Conservation (phyloP, 2,797 vertebrate species). For the Cephalopachus bancanus region DNA sequence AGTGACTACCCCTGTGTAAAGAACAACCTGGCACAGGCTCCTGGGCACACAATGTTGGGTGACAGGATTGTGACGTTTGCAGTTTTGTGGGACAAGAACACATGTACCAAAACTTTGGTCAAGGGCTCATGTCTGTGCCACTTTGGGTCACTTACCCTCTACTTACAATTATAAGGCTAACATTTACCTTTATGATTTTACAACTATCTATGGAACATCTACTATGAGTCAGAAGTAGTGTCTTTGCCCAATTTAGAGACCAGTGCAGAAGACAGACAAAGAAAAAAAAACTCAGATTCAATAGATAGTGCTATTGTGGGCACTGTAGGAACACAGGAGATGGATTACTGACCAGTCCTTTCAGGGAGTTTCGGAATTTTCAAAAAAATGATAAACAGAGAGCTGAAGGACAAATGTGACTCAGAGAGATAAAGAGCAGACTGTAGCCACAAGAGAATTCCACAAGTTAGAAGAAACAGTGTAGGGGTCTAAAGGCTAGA, state of each 20-base stretch:
- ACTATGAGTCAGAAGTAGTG: not conserved
- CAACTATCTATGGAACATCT: not conserved
- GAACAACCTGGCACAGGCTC: not conserved
- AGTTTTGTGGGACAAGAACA: not conserved
- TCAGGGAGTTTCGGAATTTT: not conserved
- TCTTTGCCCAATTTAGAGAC: not conserved
- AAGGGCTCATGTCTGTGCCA: not conserved
- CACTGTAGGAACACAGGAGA: not conserved
- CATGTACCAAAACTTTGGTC: not conserved
- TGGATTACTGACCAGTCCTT: not conserved
- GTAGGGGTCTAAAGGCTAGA: not conserved
- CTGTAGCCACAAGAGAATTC: not conserved
- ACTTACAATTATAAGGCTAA: not conserved
- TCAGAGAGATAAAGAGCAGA: not conserved
- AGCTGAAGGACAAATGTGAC: not conserved
- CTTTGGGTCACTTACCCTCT: not conserved
- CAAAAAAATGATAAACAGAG: not conserved
- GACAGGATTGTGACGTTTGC: not conserved
- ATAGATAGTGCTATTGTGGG: not conserved
- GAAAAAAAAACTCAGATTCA: not conserved
- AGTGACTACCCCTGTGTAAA: not conserved
- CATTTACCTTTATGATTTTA: not conserved
- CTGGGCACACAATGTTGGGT: not conserved
- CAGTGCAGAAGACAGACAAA: not conserved
- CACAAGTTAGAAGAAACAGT: not conserved